These are phyloP conservation scores for Acipenser ruthenus DNA, from an alignment of 2,797 vertebrate genomes.

Conservation along the genomic window DNA sequence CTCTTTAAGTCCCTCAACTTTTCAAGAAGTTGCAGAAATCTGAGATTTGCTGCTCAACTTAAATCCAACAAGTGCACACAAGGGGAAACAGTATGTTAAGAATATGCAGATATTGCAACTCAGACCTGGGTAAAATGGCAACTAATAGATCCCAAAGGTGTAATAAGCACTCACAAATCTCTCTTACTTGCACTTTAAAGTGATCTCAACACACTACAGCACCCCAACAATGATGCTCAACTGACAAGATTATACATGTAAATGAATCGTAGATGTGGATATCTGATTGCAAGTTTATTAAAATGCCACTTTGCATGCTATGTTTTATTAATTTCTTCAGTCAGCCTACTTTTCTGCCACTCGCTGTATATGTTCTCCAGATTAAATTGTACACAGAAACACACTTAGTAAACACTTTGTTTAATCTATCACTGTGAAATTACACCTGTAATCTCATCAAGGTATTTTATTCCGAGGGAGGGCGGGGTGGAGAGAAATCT, in stretches of 20 bases:
- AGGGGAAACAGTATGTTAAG: conserved; percentile 74
- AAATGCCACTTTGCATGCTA: conserved; percentile 69
- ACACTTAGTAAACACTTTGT: conserved; percentile 59
- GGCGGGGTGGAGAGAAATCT: conserved; percentile 22
- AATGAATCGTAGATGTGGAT: conserved; percentile 66
- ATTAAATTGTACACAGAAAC: conserved; percentile 55
- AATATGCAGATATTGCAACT: conserved; percentile 76
- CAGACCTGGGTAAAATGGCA: conserved; percentile 74
- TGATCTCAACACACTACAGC: conserved; percentile 74
- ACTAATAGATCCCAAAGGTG: conserved; percentile 75
- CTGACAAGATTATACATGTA: conserved; percentile 78
- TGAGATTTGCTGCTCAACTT: conserved; percentile 69
- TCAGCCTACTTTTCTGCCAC: conserved; percentile 49
- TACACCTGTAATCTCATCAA: conserved; percentile 26
- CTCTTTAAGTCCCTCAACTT: conserved; percentile 63
- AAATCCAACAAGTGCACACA: conserved; percentile 76
- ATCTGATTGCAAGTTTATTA: conserved; percentile 66
- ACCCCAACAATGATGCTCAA: conserved; percentile 79
- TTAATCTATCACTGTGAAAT: conserved; percentile 35
- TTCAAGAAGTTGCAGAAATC: conserved; percentile 75
- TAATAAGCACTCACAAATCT: conserved; percentile 76
- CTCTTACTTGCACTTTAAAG: conserved; percentile 72
- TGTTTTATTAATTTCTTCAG: conserved; percentile 70
- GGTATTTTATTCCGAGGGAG: conserved; percentile 22
- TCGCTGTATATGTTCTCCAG: conserved; percentile 37